Evolutionary conservation across 2,113 vertebrate genomes (phyloP).

Genomic region (Xenotilapia longispinis): DNA sequence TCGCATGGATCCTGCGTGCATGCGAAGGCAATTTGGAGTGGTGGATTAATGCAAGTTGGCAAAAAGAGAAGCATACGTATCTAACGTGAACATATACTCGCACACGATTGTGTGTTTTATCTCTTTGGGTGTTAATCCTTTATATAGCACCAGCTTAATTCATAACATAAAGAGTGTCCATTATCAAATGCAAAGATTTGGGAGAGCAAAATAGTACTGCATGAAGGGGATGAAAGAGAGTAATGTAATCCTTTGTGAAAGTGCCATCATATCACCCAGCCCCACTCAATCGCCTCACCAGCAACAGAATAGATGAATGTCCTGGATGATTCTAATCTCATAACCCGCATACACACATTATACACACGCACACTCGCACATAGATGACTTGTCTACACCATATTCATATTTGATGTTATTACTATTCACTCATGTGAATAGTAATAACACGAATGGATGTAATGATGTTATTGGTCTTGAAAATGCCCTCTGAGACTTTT

Average conservation of each 20-base stretch:
- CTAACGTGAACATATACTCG: background rate
- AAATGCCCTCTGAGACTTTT: background rate
- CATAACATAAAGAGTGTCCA: slow-evolving; percentile 19
- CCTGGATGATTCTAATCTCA: slow-evolving; percentile 59
- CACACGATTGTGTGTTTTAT: background rate
- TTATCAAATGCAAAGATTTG: slow-evolving; percentile 41
- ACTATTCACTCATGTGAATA: background rate
- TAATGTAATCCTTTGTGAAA: slow-evolving; percentile 61
- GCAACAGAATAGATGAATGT: slow-evolving; percentile 62
- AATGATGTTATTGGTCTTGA: background rate
- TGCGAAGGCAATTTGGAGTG: background rate
- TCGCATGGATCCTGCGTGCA: background rate
- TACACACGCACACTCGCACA: background rate
- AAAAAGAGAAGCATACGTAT: background rate
- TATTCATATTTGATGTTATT: slow-evolving; percentile 44
- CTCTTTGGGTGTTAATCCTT: slow-evolving; percentile 14
- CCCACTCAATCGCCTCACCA: slow-evolving; percentile 48
- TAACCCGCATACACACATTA: background rate
- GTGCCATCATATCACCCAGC: slow-evolving; percentile 50
- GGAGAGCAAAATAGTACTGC: background rate
- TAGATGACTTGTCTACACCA: background rate
- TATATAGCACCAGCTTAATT: slow-evolving; percentile 6
- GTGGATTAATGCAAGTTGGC: background rate
- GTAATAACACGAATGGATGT: slow-evolving; percentile 19
- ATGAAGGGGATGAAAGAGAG: slow-evolving; percentile 1